Evolutionary conservation across 2,797 vertebrate genomes (phyloP), one percentile per base, ranked within the genome.

Genomic region (Pseudomugil gertrudae): DNA sequence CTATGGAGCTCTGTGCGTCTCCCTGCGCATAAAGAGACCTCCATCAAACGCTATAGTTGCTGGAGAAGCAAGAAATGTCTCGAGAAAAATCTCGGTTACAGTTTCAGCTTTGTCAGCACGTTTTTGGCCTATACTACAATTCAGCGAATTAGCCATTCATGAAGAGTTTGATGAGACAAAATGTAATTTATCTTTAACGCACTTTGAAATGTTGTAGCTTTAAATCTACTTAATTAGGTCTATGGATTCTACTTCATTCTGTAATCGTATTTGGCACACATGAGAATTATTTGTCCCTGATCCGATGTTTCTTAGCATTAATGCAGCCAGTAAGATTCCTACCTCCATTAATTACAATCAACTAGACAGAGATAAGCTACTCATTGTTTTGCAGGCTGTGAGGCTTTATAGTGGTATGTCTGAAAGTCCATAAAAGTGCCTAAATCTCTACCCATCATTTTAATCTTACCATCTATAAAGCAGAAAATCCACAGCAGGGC

Each of bases 401-500:
- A 15, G 15, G 5, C 19, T 47, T 7, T 23, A 40, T 47, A n/a
- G n/a, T n/a, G 21, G n/a, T 47, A 21, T 43, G 19, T 7, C 40
- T 7, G 19, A 23, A 24, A 24, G 21, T 48, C 21, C 21, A 4
- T 21, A 48, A 48, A 50, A 11, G 47, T 23, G 14, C 26, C 47
- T 23, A 24, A 27, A 0, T 30, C 65, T 47, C 43, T 50, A 5
- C 5, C 1, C 23, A 66, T 5, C 10, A n/a, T 48, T 14, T 66
- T 32, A 11, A 24, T 65, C 89, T 89, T 85, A 93, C 92, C 91
- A 58, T 93, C 89, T 80, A 93, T 90, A 57, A 90, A 92, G 79
- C 91, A 93, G 80, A 90, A 70, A 47, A 93, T 86, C 91, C 90
- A 93, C 7, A 93, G 87, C 64, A 92, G 60, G 69, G 84, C 83